Evolutionary conservation across 2,888 invertebrate species (phyloP).

Genomic region (Latheticus oryzae): DNA sequence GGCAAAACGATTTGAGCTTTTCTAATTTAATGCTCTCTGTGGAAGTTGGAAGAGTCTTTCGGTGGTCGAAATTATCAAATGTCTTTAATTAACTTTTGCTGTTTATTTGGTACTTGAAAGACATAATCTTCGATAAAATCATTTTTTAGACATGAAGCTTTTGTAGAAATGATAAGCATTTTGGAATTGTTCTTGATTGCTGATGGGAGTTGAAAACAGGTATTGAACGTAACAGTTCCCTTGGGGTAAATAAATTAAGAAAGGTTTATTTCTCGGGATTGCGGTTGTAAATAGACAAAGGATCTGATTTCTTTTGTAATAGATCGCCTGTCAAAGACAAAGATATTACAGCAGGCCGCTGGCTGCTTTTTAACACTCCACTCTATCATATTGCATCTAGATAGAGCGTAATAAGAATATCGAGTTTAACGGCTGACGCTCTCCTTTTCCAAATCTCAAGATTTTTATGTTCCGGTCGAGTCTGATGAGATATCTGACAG

Average conservation of each 20-base stretch:
- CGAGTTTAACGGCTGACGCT: constrained; percentile 45
- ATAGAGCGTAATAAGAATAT: constrained; percentile 48
- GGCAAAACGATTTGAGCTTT: constrained; percentile 61
- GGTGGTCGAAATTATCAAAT: constrained; percentile 52
- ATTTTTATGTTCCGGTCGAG: constrained; percentile 45
- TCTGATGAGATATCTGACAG: constrained; percentile 48
- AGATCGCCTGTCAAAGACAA: constrained; percentile 55
- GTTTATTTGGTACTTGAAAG: constrained; percentile 38
- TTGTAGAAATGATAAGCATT: too few species aligned
- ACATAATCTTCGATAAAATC: too few species aligned
- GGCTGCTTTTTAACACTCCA: constrained; percentile 44
- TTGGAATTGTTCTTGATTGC: too few species aligned
- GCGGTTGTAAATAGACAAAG: constrained; percentile 35
- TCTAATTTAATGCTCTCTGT: constrained; percentile 60
- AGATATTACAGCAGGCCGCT: constrained; percentile 49
- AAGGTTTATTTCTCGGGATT: constrained; percentile 11
- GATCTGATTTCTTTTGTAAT: constrained; percentile 49
- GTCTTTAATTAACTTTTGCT: constrained; percentile 58
- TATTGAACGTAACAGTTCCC: too few species aligned
- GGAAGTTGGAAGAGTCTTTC: constrained; percentile 44
- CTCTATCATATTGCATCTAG: constrained; percentile 48
- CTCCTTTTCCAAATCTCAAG: constrained; percentile 44
- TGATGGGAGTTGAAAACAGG: too few species aligned
- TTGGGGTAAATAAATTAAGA: constrained; percentile 30
- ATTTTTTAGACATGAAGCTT: too few species aligned